Evolutionary conservation across 2,797 vertebrate genomes (phyloP), one percentile per base, ranked within the genome.

Genomic region (Odontamblyopus rebecca): DNA sequence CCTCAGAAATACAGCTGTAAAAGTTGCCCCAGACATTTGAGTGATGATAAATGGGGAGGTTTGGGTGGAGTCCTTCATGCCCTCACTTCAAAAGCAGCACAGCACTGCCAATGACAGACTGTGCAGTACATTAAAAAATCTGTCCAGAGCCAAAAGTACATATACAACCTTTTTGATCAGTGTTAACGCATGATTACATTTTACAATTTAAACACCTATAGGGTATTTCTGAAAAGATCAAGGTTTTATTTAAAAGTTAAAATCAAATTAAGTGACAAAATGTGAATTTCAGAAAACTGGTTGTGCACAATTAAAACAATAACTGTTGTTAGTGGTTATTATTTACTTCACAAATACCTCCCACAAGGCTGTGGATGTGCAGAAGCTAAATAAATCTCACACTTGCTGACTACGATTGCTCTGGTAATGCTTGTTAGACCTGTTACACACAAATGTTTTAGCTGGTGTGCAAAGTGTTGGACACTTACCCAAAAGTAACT

Each of bases 401-500:
- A 50, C 41, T 27, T 27, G n/a, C 38, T 29, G 18, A 11, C 29
- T 44, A 26, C 9, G 11, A 53, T 27, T 12, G 44, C 48, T 65
- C 23, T 65, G 3, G 38, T 63, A 48, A 48, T 27, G 50, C 65
- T 54, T 54, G 65, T 67, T 53, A 12, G 12, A 67, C 65, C 65
- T n/a, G 65, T 67, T 67, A 6, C 26, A 27, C 19, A 35, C 61
- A 41, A 48, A 44, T 30, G 64, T 53, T 23, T 68, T 15, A 29
- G 11, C 19, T 60, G 60, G 59, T 32, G 1, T 26, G 59, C 29
- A 27, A 59, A 51, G 11, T 51, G 12, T 26, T 19, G 16, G 23
- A 51, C 70, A 73, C 90, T 92, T 91, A 98, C 98, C 98, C 94
- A 95, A 94, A 87, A 99, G 86, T 85, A 99, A 94, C 62, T 93